These are phyloP conservation scores for Mobula hypostoma DNA, from an alignment of 2,113 vertebrate genomes.

Conservation along the genomic window DNA sequence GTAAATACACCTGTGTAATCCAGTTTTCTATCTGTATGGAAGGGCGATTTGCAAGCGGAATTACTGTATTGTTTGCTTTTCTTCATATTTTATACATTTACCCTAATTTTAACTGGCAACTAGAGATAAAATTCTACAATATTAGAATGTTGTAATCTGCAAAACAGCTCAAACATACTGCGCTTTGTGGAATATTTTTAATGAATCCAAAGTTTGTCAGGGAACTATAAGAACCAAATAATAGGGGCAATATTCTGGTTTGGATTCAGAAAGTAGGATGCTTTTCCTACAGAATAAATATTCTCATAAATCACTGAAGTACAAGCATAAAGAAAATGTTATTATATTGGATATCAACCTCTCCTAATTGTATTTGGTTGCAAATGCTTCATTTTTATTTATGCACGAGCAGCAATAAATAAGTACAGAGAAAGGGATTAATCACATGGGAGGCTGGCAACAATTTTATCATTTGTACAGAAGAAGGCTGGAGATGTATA, in stretches of 20 bases:
- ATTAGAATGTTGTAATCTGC: neutral
- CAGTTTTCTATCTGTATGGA: neutral
- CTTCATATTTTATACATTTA: neutral
- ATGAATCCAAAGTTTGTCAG: neutral
- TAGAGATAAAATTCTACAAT: neutral
- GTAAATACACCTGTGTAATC: slow-evolving; percentile 5
- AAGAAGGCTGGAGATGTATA: neutral
- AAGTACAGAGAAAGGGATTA: neutral
- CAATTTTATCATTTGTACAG: neutral
- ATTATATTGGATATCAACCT: slow-evolving; percentile 7
- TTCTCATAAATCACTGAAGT: neutral
- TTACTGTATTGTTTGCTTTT: neutral
- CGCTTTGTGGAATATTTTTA: neutral
- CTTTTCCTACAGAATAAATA: neutral
- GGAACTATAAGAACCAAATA: neutral
- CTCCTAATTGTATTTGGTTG: neutral
- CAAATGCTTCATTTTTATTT: neutral
- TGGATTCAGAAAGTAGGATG: neutral
- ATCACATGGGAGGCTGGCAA: neutral
- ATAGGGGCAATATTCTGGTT: slow-evolving; percentile 1
- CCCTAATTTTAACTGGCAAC: neutral
- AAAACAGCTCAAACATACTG: neutral
- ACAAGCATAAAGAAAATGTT: neutral
- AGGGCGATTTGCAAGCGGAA: neutral
- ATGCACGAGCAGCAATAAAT: neutral